phyloP scores from a whole-genome alignment of 2,888 invertebrate species.

The Torymus tubicola region DNA sequence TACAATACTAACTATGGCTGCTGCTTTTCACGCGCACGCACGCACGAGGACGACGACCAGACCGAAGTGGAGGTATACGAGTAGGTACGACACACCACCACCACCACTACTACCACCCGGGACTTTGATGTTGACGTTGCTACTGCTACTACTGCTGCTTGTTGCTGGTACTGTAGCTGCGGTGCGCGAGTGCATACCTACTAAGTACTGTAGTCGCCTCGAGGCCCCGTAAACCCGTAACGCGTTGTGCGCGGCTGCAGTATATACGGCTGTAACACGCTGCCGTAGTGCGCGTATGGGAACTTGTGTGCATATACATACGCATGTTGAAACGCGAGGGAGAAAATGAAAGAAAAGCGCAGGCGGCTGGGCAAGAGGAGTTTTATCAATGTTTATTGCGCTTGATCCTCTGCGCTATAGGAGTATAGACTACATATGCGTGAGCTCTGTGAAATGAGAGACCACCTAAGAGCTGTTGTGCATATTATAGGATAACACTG shows the following conservation, averaged over 20 bases:
- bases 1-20: background rate
- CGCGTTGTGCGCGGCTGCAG: no score
- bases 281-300: no score
- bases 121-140: constrained; percentile 30
- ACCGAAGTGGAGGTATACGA: no score
- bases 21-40: constrained; percentile 32
- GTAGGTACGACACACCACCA: background rate
- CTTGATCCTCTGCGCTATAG: constrained; percentile 3
- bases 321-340: background rate
- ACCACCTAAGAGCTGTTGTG: no score
- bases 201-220: background rate
- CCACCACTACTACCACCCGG: constrained; percentile 20
- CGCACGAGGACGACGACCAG: constrained; percentile 31
- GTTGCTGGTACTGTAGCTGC: no score
- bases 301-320: background rate
- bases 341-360: background rate
- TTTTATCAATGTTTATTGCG: constrained; percentile 25
- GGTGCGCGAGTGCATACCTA: no score
- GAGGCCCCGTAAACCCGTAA: constrained; percentile 8
- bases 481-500: no score
- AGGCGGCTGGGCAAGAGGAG: background rate
- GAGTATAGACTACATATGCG: background rate
- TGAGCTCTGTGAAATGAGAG: no score
- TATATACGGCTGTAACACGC: no score
- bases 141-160: no score